Conservation (phyloP, 2,888 invertebrate genomes). For the Tubulanus polymorphus region DNA sequence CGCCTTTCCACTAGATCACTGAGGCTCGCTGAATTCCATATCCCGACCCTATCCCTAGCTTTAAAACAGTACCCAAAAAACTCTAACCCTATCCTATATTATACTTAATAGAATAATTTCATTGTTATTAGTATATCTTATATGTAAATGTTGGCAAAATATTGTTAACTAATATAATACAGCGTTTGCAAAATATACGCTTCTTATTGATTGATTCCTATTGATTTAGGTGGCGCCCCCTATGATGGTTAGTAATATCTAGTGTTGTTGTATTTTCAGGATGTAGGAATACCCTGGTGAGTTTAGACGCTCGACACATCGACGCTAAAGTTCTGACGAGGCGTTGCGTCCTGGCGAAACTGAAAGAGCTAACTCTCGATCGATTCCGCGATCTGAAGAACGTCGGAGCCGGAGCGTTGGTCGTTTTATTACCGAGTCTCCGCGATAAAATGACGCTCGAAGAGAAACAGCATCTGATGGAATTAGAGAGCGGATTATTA, state of each 20-base stretch:
- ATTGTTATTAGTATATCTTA: no score
- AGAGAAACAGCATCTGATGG: conserved; percentile 46
- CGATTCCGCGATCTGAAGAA: conserved; percentile 55
- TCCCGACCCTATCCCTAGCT: no score
- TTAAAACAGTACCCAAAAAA: no score
- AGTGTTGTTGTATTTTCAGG: conserved; percentile 59
- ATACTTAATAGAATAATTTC: no score
- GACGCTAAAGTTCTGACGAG: conserved; percentile 81
- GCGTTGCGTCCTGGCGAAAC: conserved; percentile 78
- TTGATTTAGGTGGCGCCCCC: no score
- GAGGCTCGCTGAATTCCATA: no score
- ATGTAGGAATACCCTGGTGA: conserved; percentile 78
- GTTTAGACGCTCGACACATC: conserved; percentile 82
- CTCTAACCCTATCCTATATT: no score
- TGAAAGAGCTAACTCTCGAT: conserved; percentile 76
- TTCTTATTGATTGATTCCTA: no score
- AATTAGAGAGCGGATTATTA: conserved; percentile 75
- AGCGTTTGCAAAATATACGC: no score
- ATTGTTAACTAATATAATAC: no score
- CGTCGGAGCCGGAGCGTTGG: conserved; percentile 71
- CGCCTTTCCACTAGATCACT: no score
- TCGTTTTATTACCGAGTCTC: conserved; percentile 78
- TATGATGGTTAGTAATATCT: not conserved
- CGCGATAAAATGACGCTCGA: conserved; percentile 63
- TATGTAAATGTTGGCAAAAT: no score